Evolutionary conservation across 30 jellyfish, hydroid and myxozoan genomes (phyloP), one percentile per base, ranked within the genome.

Genomic region (Hydractinia symbiolongicarpus): DNA sequence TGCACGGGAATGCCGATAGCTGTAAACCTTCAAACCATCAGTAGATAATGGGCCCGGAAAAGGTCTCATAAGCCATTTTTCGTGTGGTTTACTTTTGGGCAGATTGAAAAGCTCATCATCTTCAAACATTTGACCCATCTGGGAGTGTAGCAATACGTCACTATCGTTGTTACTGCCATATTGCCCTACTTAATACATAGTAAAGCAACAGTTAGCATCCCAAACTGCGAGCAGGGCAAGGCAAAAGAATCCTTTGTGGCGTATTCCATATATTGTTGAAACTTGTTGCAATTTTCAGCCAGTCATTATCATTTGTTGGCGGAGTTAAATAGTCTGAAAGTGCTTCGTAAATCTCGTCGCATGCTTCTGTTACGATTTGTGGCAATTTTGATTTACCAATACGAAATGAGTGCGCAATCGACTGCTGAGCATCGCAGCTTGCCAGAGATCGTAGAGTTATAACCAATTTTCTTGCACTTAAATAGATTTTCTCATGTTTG

Each of bases 361-460:
- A 81, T 8, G 88, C 64, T 67, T 75, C 88, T 8, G 4, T 10
- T 16, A 73, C 44, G 9, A 82, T 73, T 10, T 56, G 60, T 53
- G 89, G 4, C 11, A 75, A 54, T 9, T 81, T 82, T 8, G 89
- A 17, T 54, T 4, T 56, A 11, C 90, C 90, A 11, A 75, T 66
- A 19, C 90, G 20, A 49, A 82, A 82, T 13, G 74, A 61, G 57
- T 50, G 64, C 49, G 89, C 74, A 9, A 73, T 20, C 13, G 82
- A n/a, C 55, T 84, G 94, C 69, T 84, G 94, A 55, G 81, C 16
- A 14, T 84, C 88, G 9, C 94, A 89, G 16, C 83, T 68, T 50
- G 94, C 93, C 56, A 84, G 84, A 67, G 76, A 84, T 51, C 88
- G 70, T 11, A 84, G 74, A 55, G 94, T 84, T 40, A 76, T 14